These are phyloP conservation scores for Pachymerium ferrugineum DNA, from an alignment of 2,888 invertebrate genomes.

Conservation along the genomic window DNA sequence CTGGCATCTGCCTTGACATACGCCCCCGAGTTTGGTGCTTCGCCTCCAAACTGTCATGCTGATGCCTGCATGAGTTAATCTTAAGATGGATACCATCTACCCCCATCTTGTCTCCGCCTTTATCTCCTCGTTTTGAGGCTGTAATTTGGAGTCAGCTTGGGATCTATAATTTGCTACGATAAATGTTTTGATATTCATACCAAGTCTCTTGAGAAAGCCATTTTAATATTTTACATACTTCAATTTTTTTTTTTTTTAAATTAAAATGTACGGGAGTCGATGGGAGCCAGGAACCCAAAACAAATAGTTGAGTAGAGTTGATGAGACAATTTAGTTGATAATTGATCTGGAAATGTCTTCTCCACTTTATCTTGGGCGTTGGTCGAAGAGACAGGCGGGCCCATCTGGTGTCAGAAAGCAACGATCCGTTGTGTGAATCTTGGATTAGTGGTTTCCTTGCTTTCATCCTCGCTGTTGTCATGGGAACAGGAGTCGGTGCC, in stretches of 20 bases:
- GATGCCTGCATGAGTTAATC: not conserved
- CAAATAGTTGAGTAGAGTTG: not conserved
- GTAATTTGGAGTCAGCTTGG: not conserved
- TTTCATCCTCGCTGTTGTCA: constrained; percentile 7
- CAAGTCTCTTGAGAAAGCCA: not conserved
- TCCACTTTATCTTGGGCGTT: constrained; percentile 13
- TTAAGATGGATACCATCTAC: constrained; percentile 18
- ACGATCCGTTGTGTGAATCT: constrained; percentile 14
- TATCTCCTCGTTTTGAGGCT: not conserved
- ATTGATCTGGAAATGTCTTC: constrained; percentile 15
- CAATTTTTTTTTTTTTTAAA: no score
- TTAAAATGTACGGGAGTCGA: not conserved
- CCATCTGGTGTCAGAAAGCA: constrained; percentile 17
- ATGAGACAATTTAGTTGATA: constrained; percentile 19
- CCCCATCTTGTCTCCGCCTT: not conserved
- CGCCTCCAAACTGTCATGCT: not conserved
- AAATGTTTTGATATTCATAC: not conserved
- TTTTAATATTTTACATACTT: no score
- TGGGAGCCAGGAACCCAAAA: not conserved
- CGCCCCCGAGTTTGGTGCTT: not conserved
- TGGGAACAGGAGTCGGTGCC: constrained; percentile 12
- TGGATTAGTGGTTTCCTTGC: constrained; percentile 17
- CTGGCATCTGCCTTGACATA: constrained; percentile 9
- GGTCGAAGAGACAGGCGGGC: constrained; percentile 16
- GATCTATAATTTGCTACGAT: constrained; percentile 11